Conservation (phyloP, 1,140 invertebrate genomes). For the Coptotermes formosanus region DNA sequence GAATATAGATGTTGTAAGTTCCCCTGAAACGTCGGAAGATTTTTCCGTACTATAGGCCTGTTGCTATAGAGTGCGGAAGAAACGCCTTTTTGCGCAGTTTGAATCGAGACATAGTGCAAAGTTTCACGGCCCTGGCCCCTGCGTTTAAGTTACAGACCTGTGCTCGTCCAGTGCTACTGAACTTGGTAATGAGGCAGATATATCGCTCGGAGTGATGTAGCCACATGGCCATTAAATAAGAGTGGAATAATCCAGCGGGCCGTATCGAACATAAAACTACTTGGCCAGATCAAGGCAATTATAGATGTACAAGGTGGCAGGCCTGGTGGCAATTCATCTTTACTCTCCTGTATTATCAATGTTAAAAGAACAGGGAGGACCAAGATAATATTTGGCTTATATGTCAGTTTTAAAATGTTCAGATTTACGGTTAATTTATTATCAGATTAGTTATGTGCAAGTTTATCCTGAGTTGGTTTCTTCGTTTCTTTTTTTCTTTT, state of each 20-base stretch:
- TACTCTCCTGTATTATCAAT: background rate
- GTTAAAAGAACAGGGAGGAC: background rate
- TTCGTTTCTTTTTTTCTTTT: no score
- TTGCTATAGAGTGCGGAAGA: no score
- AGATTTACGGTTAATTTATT: no score
- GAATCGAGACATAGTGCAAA: no score
- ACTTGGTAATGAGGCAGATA: background rate
- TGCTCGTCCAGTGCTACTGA: background rate
- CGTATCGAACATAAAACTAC: background rate
- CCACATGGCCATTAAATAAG: background rate
- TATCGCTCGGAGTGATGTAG: background rate
- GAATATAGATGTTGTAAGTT: no score
- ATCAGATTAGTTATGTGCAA: no score
- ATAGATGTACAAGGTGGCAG: background rate
- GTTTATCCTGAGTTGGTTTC: no score
- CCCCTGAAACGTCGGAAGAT: no score
- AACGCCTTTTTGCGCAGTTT: no score
- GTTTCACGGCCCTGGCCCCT: background rate
- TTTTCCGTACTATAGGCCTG: no score
- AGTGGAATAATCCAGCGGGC: background rate
- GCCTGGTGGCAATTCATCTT: background rate
- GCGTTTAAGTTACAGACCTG: background rate
- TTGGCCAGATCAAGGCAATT: background rate
- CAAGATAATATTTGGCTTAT: no score
- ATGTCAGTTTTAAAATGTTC: no score